A percentile compares a stretch with the other conserved stretches of the same genome.
These are phyloP conservation scores for Lucilia sericata DNA, from an alignment of 1,140 invertebrate genomes.

Conservation along the genomic window DNA sequence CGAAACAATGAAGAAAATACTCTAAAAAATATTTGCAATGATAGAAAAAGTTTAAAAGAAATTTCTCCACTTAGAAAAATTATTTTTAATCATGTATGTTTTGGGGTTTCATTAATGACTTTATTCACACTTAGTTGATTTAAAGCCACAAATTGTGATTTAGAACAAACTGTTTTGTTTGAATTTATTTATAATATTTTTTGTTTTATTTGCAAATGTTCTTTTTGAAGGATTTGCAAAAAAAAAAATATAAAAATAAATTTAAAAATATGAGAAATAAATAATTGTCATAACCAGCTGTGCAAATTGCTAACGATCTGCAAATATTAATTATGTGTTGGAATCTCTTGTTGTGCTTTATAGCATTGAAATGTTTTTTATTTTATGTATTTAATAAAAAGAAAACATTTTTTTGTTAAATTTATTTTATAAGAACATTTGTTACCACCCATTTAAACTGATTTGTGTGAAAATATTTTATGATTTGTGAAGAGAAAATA, in stretches of 20 bases:
- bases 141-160: not conserved
- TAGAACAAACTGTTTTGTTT: not conserved
- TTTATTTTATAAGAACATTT: no score
- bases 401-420: no score
- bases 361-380: no score
- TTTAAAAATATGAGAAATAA: not conserved
- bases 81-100: not conserved
- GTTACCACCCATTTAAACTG: no score
- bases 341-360: no score
- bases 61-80: not conserved
- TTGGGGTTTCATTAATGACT: not conserved
- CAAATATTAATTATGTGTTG: no score
- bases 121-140: conserved; percentile 8
- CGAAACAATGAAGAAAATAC: not conserved
- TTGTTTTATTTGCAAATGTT: not conserved
- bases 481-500: no score
- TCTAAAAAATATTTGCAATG: not conserved
- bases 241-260: not conserved
- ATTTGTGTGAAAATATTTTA: no score
- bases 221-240: not conserved
- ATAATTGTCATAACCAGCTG: conserved; percentile 1
- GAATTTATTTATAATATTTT: not conserved
- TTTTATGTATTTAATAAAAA: no score
- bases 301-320: not conserved
- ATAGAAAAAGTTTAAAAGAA: not conserved